These are phyloP conservation scores for Ageneiosus marmoratus DNA, from an alignment of 2,113 vertebrate genomes.

Conservation along the genomic window DNA sequence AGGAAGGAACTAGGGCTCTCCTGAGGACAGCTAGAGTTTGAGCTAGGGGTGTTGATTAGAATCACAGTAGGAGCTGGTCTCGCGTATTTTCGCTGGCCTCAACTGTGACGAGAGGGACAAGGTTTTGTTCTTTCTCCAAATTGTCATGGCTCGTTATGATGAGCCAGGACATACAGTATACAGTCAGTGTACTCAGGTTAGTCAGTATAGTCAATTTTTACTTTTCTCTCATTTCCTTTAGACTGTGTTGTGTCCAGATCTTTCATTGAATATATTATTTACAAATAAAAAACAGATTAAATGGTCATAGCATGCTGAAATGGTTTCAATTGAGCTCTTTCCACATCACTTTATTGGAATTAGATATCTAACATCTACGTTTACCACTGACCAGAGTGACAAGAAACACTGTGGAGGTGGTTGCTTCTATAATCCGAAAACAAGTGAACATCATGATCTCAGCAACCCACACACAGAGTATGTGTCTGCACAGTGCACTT, in stretches of 20 bases:
- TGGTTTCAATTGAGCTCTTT: background rate
- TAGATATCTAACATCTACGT: background rate
- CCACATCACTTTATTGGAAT: background rate
- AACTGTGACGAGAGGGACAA: slow-evolving; percentile 10
- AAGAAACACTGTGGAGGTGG: background rate
- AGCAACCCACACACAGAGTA: background rate
- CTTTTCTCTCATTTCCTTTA: background rate
- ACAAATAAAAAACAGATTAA: background rate
- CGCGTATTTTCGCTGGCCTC: background rate
- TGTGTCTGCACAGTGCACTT: background rate
- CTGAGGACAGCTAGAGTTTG: slow-evolving; percentile 23
- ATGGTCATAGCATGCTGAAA: background rate
- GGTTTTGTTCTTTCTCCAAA: slow-evolving; percentile 8
- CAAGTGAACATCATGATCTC: background rate
- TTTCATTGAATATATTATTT: background rate
- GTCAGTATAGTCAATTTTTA: too few species aligned
- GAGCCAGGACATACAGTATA: background rate
- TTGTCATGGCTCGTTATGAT: background rate
- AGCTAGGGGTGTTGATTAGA: slow-evolving; percentile 48
- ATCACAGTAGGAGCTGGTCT: slow-evolving; percentile 31
- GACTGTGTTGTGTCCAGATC: background rate
- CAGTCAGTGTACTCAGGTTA: too few species aligned
- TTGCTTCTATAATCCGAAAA: background rate
- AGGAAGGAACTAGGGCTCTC: slow-evolving; percentile 32
- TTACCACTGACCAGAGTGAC: background rate